A percentile compares a stretch with the other conserved stretches of the same genome.
Conservation (phyloP, 2,113 vertebrate species). For the Laticauda colubrina region DNA sequence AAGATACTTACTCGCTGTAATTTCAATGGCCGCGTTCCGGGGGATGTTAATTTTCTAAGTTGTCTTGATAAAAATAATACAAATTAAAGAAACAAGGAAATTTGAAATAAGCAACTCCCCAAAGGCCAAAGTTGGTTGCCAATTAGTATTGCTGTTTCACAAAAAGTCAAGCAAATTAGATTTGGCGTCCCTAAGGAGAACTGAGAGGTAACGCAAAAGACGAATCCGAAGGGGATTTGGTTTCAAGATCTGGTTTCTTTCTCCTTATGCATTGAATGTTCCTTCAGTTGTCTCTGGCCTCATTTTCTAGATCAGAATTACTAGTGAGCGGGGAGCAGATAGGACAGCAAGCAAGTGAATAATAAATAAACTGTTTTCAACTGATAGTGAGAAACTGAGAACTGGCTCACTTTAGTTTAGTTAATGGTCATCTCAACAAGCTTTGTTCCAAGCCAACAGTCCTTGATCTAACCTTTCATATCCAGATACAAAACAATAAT, state of each 20-base stretch:
- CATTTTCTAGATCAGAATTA: not conserved
- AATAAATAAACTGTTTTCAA: not conserved
- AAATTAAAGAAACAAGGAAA: slow-evolving; percentile 52
- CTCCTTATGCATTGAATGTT: slow-evolving; percentile 30
- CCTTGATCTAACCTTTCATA: not conserved
- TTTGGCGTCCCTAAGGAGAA: slow-evolving; percentile 40
- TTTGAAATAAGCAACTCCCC: slow-evolving; percentile 44
- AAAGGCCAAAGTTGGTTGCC: slow-evolving; percentile 54
- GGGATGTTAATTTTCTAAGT: slow-evolving; percentile 35
- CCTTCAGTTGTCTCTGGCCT: slow-evolving; percentile 15
- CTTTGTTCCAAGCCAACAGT: not conserved
- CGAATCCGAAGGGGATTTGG: slow-evolving; percentile 28
- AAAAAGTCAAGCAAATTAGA: slow-evolving; percentile 64
- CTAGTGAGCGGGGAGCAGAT: not conserved
- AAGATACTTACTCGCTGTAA: not conserved
- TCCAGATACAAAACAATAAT: not conserved
- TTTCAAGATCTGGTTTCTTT: not conserved
- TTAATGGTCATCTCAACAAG: not conserved
- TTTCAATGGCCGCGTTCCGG: slow-evolving; percentile 2
- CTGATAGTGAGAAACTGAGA: not conserved
- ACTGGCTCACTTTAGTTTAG: not conserved
- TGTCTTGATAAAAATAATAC: slow-evolving; percentile 39
- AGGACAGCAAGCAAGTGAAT: not conserved
- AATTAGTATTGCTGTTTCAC: slow-evolving; percentile 47
- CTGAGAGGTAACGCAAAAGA: slow-evolving; percentile 9